Evolutionary conservation across 2,888 invertebrate species (phyloP).

Genomic region (Ophion obscuratus): DNA sequence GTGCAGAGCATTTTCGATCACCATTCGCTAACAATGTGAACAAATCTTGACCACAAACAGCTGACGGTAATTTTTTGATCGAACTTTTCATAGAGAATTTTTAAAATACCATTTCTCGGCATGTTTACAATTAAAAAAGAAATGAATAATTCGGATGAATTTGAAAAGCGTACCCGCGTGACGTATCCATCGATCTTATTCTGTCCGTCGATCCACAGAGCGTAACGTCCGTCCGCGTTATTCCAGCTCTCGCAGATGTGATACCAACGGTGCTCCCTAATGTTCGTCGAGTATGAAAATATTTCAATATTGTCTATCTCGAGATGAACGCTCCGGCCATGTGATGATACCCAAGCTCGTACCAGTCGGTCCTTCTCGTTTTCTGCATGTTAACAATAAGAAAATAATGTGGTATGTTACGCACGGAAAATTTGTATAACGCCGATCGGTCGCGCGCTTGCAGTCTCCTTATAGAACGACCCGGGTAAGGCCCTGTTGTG

Average conservation of each 20-base stretch:
- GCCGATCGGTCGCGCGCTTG: constrained; percentile 8
- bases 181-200: constrained; percentile 83
- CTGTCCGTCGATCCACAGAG: constrained; percentile 87
- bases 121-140: neutral
- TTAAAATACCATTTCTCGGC: neutral
- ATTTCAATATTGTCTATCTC: constrained; percentile 86
- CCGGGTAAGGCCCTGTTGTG: constrained; percentile 20
- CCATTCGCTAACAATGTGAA: neutral
- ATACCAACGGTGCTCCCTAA: constrained; percentile 86
- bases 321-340: constrained; percentile 86
- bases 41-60: neutral
- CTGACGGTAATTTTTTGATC: neutral
- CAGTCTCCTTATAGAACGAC: constrained; percentile 18
- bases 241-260: constrained; percentile 89
- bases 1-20: neutral
- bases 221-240: constrained; percentile 87
- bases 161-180: constrained; percentile 76
- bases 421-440: neutral
- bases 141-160: neutral
- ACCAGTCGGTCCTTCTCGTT: constrained; percentile 85
- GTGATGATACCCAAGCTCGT: constrained; percentile 87
- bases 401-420: neutral
- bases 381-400: constrained; percentile 81
- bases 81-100: neutral
- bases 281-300: constrained; percentile 78